A percentile compares a stretch with the other conserved stretches of the same genome.
Conservation (phyloP, 2,113 vertebrate genomes). For the Ameiurus melas region DNA sequence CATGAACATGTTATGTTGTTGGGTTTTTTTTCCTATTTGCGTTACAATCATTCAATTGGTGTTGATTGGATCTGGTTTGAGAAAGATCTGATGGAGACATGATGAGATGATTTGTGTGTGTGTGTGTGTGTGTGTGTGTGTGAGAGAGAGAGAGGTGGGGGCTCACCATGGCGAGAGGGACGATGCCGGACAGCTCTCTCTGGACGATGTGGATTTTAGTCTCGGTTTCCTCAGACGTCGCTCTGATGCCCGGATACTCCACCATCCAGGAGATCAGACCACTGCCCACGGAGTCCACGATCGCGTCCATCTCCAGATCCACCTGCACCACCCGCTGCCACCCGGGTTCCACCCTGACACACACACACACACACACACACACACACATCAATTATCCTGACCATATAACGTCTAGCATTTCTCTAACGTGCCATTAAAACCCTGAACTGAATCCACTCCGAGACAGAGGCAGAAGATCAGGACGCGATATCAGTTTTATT, state of each 20-base stretch:
- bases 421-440: not conserved
- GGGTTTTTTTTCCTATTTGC: not conserved
- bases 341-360: slow-evolving; percentile 75
- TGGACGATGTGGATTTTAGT: slow-evolving; percentile 88
- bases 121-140: not conserved
- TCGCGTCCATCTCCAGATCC: slow-evolving; percentile 86
- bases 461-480: not conserved
- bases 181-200: slow-evolving; percentile 86
- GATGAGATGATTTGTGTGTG: not conserved
- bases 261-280: slow-evolving; percentile 93
- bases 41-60: not conserved
- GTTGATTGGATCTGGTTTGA: not conserved
- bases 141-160: not conserved
- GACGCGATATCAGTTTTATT: not conserved
- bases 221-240: slow-evolving; percentile 73
- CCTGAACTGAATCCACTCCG: not conserved
- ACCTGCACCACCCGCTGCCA: slow-evolving; percentile 86
- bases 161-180: slow-evolving; percentile 93
- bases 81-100: not conserved
- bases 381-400: slow-evolving; percentile 6
- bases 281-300: slow-evolving; percentile 81
- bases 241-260: slow-evolving; percentile 82
- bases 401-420: not conserved
- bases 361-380: slow-evolving; percentile 30
- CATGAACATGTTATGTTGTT: too few relatives aligned